Percentiles rank a stretch among this genome's conserved stretches.
phyloP scores from a whole-genome alignment of 2,888 invertebrate species.

The Oscheius sp. region DNA sequence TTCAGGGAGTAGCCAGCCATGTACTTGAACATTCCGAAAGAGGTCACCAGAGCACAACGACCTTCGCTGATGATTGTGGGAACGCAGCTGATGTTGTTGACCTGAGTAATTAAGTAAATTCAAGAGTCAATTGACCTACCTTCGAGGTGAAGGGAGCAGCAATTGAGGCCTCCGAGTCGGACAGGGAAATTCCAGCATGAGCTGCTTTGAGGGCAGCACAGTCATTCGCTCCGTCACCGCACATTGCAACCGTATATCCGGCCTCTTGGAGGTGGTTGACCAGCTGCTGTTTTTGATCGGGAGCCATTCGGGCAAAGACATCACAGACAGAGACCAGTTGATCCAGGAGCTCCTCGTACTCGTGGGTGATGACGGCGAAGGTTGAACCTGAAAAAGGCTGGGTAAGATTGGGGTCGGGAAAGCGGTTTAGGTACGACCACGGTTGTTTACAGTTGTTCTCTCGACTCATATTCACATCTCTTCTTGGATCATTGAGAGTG shows the following conservation, averaged over 20 bases:
- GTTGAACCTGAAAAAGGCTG: conserved; percentile 53
- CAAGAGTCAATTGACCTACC: conserved; percentile 11
- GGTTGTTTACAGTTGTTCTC: too few species aligned
- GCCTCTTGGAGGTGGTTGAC: conserved; percentile 65
- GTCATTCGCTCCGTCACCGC: conserved; percentile 77
- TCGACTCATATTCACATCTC: too few species aligned
- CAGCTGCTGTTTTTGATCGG: conserved; percentile 82
- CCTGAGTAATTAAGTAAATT: conserved; percentile 7
- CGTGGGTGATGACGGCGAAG: conserved; percentile 65
- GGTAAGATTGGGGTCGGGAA: too few species aligned
- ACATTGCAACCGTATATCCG: conserved; percentile 76
- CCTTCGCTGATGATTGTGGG: conserved; percentile 76
- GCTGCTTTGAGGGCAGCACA: conserved; percentile 76
- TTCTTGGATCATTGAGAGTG: too few species aligned
- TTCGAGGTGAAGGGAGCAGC: conserved; percentile 81
- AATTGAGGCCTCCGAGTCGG: conserved; percentile 78
- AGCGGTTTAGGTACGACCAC: too few species aligned
- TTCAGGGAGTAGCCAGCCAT: conserved; percentile 91
- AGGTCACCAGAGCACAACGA: conserved; percentile 91
- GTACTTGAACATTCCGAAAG: conserved; percentile 97
- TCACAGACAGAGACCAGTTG: conserved; percentile 70
- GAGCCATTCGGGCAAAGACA: conserved; percentile 75
- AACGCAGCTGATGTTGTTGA: conserved; percentile 72
- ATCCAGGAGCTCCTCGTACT: conserved; percentile 70
- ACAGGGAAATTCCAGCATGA: conserved; percentile 75